These are phyloP conservation scores for Leptothorax acervorum DNA, from an alignment of 2,888 invertebrate genomes.

Conservation along the genomic window DNA sequence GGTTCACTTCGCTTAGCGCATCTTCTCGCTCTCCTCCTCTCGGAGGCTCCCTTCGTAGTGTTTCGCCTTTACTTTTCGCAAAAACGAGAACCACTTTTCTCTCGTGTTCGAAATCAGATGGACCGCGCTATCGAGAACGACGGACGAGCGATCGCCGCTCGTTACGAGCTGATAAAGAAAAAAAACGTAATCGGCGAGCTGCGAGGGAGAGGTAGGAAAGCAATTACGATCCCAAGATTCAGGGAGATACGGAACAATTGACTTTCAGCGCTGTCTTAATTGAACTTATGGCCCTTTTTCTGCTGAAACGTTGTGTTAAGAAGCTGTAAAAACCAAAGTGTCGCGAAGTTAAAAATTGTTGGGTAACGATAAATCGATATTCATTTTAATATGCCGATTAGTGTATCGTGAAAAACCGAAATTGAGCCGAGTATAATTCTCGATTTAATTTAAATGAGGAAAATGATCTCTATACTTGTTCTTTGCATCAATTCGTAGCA, in stretches of 20 bases:
- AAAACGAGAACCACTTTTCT: constrained; percentile 46
- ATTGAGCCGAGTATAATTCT: neutral
- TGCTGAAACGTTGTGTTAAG: neutral
- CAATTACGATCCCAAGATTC: constrained; percentile 57
- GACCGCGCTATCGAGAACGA: neutral
- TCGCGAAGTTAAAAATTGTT: neutral
- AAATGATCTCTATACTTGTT: neutral
- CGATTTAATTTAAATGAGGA: neutral
- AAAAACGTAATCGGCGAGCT: constrained; percentile 39
- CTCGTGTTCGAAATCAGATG: constrained; percentile 23
- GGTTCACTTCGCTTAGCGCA: constrained; percentile 71
- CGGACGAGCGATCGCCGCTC: constrained; percentile 55
- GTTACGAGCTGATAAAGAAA: constrained; percentile 54
- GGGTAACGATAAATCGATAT: constrained; percentile 10
- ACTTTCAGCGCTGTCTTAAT: constrained; percentile 42
- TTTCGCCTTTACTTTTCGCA: constrained; percentile 31
- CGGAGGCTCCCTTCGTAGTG: neutral
- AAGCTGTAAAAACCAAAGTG: neutral
- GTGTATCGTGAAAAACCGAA: neutral
- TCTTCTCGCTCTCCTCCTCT: constrained; percentile 43
- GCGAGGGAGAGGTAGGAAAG: neutral
- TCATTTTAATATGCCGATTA: neutral
- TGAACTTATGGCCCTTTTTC: constrained; percentile 27
- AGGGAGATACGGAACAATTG: constrained; percentile 21
- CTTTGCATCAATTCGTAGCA: neutral